These are phyloP conservation scores for Dryobotodes eremita DNA, from an alignment of 2,888 invertebrate genomes.

Conservation along the genomic window DNA sequence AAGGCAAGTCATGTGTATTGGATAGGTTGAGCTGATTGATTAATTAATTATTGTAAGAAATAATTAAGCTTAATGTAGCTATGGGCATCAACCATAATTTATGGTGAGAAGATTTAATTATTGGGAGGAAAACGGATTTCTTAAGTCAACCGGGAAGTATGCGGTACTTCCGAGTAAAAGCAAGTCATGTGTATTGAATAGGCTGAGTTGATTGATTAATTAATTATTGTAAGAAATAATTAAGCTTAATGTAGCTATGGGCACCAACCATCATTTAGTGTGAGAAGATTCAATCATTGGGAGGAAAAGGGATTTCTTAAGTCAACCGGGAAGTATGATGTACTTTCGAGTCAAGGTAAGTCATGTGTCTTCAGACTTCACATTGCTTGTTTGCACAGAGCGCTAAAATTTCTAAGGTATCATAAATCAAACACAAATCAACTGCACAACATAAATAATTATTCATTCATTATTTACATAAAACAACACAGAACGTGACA, in stretches of 20 bases:
- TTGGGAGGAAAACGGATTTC: background rate
- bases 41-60: background rate
- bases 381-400: constrained; percentile 46
- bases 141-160: background rate
- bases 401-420: constrained; percentile 64
- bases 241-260: background rate
- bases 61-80: background rate
- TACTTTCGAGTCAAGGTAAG: background rate
- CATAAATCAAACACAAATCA: constrained; percentile 81
- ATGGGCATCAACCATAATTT: background rate
- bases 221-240: background rate
- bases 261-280: background rate
- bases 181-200: background rate
- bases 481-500: constrained; percentile 74
- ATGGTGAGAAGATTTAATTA: background rate
- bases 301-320: background rate
- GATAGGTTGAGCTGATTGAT: background rate
- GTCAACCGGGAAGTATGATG: background rate
- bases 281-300: background rate
- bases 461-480: constrained; percentile 87
- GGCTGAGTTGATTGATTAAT: background rate
- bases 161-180: background rate
- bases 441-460: constrained; percentile 85
- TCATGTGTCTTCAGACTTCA: background rate
- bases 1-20: background rate